Evolutionary conservation across 2,888 invertebrate genomes (phyloP).

Genomic region (Osmoderma eremita): DNA sequence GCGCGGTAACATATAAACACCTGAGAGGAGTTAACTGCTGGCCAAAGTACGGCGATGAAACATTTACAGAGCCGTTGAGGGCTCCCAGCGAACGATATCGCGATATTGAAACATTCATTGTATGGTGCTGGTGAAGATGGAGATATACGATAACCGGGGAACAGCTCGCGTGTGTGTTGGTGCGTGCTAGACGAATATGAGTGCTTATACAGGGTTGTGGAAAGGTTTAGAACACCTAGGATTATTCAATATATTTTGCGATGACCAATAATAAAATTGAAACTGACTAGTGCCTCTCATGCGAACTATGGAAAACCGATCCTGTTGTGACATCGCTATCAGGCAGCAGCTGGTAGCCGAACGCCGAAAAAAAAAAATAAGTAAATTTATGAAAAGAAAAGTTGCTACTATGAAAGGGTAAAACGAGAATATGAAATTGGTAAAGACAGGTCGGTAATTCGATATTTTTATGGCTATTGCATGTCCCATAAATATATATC

Average conservation of each 20-base stretch:
- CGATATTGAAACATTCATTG: conserved; percentile 42
- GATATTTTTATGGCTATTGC: too few species aligned
- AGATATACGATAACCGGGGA: not conserved
- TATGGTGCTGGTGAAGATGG: not conserved
- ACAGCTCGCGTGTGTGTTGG: not conserved
- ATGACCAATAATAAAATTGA: too few species aligned
- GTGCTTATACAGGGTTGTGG: not conserved
- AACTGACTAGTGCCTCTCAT: too few species aligned
- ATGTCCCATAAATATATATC: not conserved
- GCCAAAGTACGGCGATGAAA: conserved; percentile 38
- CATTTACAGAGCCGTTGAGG: conserved; percentile 40
- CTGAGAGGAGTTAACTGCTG: conserved; percentile 37
- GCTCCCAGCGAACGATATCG: conserved; percentile 38
- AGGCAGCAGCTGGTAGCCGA: conserved; percentile 14
- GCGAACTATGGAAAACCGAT: too few species aligned
- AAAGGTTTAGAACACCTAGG: too few species aligned
- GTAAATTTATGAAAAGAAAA: too few species aligned
- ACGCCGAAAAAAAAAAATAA: not conserved
- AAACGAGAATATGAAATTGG: too few species aligned
- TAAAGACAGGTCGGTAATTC: too few species aligned
- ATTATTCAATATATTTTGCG: too few species aligned
- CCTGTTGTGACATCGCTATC: too few species aligned
- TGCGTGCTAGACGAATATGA: conserved; percentile 6
- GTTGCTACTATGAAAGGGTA: too few species aligned
- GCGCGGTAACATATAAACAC: conserved; percentile 31